Evolutionary conservation across 1,140 invertebrate species (phyloP).

Genomic region (Patella vulgata): DNA sequence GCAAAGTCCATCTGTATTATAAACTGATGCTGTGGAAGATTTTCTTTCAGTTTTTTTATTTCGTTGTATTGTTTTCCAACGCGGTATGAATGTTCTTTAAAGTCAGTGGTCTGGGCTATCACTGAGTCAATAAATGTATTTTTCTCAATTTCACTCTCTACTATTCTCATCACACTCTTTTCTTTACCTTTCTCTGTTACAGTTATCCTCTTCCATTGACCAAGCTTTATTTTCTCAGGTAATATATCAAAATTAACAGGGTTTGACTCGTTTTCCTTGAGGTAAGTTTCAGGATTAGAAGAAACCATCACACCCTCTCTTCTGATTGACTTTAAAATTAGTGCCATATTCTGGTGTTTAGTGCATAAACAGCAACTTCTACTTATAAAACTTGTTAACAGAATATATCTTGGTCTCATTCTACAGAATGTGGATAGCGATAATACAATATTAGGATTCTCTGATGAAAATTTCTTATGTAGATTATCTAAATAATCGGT

Average conservation of each 20-base stretch:
- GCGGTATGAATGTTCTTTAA: conserved; percentile 13
- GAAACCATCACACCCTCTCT: not conserved
- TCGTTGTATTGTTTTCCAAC: conserved; percentile 21
- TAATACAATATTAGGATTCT: conserved; percentile 18
- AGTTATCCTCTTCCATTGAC: conserved; percentile 20
- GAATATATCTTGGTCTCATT: conserved; percentile 7
- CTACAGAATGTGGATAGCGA: conserved; percentile 17
- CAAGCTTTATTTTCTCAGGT: not conserved
- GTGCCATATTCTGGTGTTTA: conserved; percentile 23
- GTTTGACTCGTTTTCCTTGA: not conserved
- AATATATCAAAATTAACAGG: not conserved
- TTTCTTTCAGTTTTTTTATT: conserved; percentile 24
- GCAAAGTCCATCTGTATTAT: conserved; percentile 40
- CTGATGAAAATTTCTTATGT: conserved; percentile 14
- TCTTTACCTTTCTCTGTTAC: conserved; percentile 14
- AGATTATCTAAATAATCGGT: conserved; percentile 19
- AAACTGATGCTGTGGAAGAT: conserved; percentile 22
- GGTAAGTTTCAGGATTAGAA: conserved; percentile 12
- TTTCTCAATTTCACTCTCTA: conserved; percentile 8
- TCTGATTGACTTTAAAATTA: conserved; percentile 13
- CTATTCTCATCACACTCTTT: conserved; percentile 13
- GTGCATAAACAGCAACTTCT: conserved; percentile 23
- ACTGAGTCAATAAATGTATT: not conserved
- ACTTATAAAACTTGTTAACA: conserved; percentile 9
- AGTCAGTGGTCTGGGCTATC: conserved; percentile 4